Base-by-base conservation (phyloP, 2,888 invertebrate genomes). In the Erpobdella octoculata region DNA sequence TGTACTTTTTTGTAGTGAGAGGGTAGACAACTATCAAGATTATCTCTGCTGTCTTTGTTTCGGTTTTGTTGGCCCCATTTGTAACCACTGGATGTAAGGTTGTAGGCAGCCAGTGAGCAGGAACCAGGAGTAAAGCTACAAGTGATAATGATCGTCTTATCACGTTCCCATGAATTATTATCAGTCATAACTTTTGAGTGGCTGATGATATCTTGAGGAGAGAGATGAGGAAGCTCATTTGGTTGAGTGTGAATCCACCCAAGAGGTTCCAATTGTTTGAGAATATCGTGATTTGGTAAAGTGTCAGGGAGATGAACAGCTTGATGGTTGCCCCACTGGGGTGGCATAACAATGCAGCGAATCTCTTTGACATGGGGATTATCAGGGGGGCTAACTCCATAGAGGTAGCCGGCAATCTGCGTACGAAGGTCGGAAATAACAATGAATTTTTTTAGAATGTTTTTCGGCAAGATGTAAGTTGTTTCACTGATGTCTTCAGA, bases 241-340 rank as follows among this genome's bases (percentile, higher is more conserved):
- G 98, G 98, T 82, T 99, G 98, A 0, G 98, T 99, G 84, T 99
- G 98, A 85, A 98, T 97, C 98, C 96, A 97, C 71, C 86, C 86
- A 33, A 69, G 18, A 0, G 69, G 69, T 25, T 69, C 69, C 15
- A 69, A 21, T 53, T 31, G 81, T 80, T 91, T 91, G 9, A 99
- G 87, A 82, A 94, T 93, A 75, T 96, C 94, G 85, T 99, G 97
- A 76, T 88, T 88, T 0, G 98, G 97, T 77, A 95, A 87, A 72
- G 90, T 88, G 74, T 89, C 89, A 1, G 98, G 98, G 75, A 99
- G 86, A 85, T 97, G 95, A 64, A 98, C 96, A 0, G 92, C 91
- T 85, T 98, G 98, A 86, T 98, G 98, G 12, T 97, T 98, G 78
- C 98, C 98, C 94, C 96, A 97, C 84, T 98, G 98, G 25, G 98